Conservation (phyloP, 2,113 vertebrate species). For the Embiotoca jacksoni region DNA sequence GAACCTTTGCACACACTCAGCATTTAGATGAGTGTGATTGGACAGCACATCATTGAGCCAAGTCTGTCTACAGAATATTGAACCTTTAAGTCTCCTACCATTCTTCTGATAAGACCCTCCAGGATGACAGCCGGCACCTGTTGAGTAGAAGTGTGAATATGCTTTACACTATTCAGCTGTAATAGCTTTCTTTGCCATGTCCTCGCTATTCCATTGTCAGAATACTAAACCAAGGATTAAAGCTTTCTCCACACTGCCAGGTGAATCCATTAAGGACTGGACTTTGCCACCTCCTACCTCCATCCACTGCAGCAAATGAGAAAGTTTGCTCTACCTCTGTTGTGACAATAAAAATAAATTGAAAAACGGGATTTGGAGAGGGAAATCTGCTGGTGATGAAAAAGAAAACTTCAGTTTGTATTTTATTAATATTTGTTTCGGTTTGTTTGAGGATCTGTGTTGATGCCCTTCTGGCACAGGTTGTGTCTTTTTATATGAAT, state of each 20-base stretch:
- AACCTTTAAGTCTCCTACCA: background rate
- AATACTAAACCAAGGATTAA: constrained; percentile 46
- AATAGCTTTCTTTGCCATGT: constrained; percentile 16
- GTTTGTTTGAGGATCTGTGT: constrained; percentile 22
- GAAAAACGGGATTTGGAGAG: background rate
- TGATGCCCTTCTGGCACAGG: background rate
- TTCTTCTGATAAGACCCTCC: background rate
- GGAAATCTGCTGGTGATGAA: background rate
- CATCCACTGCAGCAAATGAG: background rate
- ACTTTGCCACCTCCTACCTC: background rate
- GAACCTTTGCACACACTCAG: too few relatives aligned
- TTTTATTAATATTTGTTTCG: background rate
- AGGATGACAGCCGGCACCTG: background rate
- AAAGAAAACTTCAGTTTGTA: background rate
- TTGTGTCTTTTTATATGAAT: constrained; percentile 15
- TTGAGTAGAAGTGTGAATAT: constrained; percentile 12
- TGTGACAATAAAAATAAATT: background rate
- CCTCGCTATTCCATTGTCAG: constrained; percentile 11
- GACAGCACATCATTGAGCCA: background rate
- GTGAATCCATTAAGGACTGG: constrained; percentile 29
- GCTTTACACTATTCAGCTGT: constrained; percentile 7
- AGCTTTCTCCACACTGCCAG: constrained; percentile 20
- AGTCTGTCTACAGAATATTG: background rate
- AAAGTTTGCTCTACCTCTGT: constrained; percentile 1
- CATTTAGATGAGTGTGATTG: background rate